Percentiles rank a stretch among this genome's conserved stretches.
Conservation (phyloP, 53 echinoderm and acorn worm genomes). For the Temnopleurus reevesii region DNA sequence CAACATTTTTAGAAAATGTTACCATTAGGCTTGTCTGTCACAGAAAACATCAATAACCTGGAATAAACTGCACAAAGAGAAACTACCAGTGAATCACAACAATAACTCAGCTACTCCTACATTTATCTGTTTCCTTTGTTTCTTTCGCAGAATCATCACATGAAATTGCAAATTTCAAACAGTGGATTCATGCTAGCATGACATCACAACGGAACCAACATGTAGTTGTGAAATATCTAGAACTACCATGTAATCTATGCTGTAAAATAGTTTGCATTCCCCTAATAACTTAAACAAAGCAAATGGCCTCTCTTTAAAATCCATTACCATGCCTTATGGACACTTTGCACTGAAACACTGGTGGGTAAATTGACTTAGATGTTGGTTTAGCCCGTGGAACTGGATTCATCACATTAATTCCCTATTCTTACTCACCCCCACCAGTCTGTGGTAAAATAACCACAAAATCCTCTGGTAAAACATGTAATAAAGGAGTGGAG, state of each 20-base stretch:
- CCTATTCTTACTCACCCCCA: not conserved
- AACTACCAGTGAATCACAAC: too few relatives aligned
- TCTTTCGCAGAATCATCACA: not conserved
- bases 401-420: not conserved
- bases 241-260: too few relatives aligned
- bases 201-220: not conserved
- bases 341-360: not conserved
- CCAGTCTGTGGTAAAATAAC: not conserved
- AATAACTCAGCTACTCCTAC: too few relatives aligned
- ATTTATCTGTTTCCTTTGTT: not conserved
- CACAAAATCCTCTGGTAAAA: slow-evolving; percentile 1
- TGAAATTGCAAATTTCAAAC: slow-evolving; percentile 3
- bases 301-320: not conserved
- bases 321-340: not conserved
- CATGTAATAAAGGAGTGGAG: not conserved
- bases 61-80: too few relatives aligned
- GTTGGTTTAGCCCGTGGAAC: not conserved
- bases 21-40: too few relatives aligned
- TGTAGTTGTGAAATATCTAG: too few relatives aligned
- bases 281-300: not conserved
- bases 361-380: not conserved
- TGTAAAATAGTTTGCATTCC: not conserved
- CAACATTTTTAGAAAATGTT: too few relatives aligned
- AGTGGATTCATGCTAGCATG: not conserved
- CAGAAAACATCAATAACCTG: too few relatives aligned